Evolutionary conservation across 2,888 invertebrate genomes (phyloP).

Genomic region (Amiota mariae): DNA sequence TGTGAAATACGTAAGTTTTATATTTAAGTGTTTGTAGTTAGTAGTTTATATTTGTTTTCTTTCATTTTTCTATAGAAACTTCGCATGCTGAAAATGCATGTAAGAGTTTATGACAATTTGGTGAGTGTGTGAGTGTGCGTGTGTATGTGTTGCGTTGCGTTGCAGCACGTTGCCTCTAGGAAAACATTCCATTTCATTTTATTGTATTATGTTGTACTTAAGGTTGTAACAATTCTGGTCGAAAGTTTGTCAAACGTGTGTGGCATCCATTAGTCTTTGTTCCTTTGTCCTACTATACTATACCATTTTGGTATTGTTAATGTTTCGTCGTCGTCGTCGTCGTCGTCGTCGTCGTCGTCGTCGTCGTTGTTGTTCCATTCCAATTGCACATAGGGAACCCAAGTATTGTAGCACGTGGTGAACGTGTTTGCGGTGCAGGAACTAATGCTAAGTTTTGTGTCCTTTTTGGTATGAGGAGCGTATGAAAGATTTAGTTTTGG

Average conservation of each 20-base stretch:
- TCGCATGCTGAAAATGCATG: slow-evolving; percentile 5
- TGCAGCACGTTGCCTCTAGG: neutral
- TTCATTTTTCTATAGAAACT: slow-evolving; percentile 2
- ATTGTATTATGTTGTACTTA: slow-evolving; percentile 4
- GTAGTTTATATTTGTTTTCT: slow-evolving; percentile 3
- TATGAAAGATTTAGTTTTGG: no score
- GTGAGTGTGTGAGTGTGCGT: neutral
- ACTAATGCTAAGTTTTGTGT: no score
- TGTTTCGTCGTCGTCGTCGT: neutral
- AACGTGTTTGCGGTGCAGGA: slow-evolving; percentile 9
- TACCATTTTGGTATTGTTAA: neutral
- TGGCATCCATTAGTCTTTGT: slow-evolving; percentile 34
- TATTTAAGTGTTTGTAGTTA: neutral
- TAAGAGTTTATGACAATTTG: slow-evolving; percentile 6
- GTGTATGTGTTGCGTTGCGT: neutral
- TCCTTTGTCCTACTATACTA: neutral
- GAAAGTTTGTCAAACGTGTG: slow-evolving; percentile 38
- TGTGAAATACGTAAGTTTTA: neutral
- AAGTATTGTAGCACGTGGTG: neutral
- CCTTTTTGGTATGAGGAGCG: no score
- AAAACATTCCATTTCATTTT: neutral
- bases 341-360: neutral
- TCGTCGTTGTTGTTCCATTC: no score
- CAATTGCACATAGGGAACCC: no score
- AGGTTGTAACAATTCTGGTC: slow-evolving; percentile 18